These are phyloP conservation scores for Eufriesea mexicana DNA, from an alignment of 1,140 invertebrate genomes.

Conservation along the genomic window DNA sequence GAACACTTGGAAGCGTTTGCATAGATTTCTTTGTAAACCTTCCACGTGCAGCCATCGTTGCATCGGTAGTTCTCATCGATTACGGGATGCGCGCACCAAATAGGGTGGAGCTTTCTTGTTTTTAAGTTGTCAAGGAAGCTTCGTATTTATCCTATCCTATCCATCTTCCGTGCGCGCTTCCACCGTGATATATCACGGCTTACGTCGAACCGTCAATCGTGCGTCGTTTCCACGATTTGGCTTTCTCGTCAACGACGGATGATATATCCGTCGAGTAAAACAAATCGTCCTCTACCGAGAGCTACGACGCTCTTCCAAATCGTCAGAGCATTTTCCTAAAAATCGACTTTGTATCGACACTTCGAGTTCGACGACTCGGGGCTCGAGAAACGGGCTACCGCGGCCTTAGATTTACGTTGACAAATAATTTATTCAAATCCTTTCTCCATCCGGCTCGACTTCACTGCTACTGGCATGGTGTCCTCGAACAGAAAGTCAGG, in stretches of 20 bases:
- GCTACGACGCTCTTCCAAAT: constrained; percentile 2
- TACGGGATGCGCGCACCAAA: background rate
- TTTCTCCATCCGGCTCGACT: constrained; percentile 18
- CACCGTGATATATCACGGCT: background rate
- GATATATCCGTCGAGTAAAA: background rate
- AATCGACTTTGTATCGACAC: background rate
- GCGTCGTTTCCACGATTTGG: constrained; percentile 6
- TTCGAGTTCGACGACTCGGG: background rate
- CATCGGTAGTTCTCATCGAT: background rate
- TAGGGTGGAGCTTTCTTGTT: background rate
- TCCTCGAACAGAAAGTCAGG: constrained; percentile 2
- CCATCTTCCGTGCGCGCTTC: background rate
- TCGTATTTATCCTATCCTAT: background rate
- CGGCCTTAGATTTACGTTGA: constrained; percentile 57
- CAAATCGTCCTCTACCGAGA: background rate
- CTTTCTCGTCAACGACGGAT: background rate
- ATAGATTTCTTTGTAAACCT: background rate
- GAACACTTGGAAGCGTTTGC: background rate
- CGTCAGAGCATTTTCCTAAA: background rate
- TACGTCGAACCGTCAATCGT: background rate
- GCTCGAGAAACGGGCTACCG: constrained; percentile 47
- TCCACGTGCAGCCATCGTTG: background rate
- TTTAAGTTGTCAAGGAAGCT: background rate
- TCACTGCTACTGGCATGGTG: background rate
- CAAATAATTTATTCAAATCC: constrained; percentile 69